Base-by-base conservation (phyloP, 2,797 vertebrate genomes). In the Champsocephalus esox region DNA sequence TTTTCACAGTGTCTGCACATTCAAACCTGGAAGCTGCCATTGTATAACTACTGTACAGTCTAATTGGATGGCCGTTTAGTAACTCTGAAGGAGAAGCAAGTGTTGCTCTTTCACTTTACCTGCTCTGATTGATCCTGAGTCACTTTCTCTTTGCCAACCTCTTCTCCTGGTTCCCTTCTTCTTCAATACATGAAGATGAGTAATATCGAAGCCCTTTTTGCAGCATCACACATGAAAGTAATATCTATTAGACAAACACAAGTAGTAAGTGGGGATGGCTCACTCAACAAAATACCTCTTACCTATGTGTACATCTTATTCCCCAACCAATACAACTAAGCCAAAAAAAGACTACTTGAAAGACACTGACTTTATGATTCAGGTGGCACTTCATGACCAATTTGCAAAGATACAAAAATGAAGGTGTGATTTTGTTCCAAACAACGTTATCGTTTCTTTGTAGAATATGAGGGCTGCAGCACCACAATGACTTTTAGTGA, bases 1-100 rank as follows among this genome's bases (percentile, higher is more conserved):
- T 73, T 58, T 66, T 4, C 9, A 49, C 9, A 65, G 7, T 24
- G 28, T 45, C 50, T 73, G 14, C 50, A 34, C 51, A n/a, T 11
- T 43, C n/a, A 49, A 17, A 72, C 44, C 44, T 49, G 14, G 32
- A 54, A 43, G 21, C 61, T 50, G 51, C 52, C 0, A 2, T 13
- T 16, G 44, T 28, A n/a, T 32, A 38, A 43, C 34, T 9, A 57
- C 28, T 28, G 28, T 28, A 28, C 19, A 21, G 45, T 24, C 21
- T 19, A 21, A 66, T 45, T 66, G 16, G 21, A 16, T 44, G 69
- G 8, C 9, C 8, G 3, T 11, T 12, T 9, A 61, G 1, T 38
- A 9, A 38, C 34, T 38, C 34, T 7, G 21, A 52, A 12, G 57
- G 58, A 62, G 16, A 16, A 54, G 48, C 34, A 11, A 62, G 58